Percentiles rank a stretch among this genome's conserved stretches.
phyloP scores from a whole-genome alignment of 2,113 vertebrate genomes.

The Sapayoa aenigma region DNA sequence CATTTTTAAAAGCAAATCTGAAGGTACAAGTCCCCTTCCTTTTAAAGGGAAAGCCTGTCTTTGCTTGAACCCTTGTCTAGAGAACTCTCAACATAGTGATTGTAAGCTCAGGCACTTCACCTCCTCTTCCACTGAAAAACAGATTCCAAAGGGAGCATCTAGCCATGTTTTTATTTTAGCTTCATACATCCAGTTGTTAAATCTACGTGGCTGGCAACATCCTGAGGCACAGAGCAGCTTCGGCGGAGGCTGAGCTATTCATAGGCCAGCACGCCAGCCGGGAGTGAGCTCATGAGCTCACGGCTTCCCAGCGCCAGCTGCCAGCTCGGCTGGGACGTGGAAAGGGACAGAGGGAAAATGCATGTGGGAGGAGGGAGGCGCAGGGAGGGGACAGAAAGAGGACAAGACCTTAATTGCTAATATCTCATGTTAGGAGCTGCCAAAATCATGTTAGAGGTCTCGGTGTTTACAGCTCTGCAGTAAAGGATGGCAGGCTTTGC shows the following conservation, averaged over 20 bases:
- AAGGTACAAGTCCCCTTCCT: background rate
- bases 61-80: background rate
- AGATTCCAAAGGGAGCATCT: background rate
- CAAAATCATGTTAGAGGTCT: background rate
- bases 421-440: background rate
- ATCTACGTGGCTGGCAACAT: background rate
- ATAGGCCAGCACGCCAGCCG: background rate
- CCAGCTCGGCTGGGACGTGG: background rate
- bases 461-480: background rate
- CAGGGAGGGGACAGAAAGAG: background rate
- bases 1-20: background rate
- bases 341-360: background rate
- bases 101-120: background rate
- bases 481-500: background rate
- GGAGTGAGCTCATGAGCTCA: background rate
- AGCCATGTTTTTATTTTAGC: background rate
- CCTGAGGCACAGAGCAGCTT: background rate
- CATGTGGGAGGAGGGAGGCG: background rate
- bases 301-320: conserved; percentile 2
- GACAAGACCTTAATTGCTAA: background rate
- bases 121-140: background rate
- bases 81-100: background rate
- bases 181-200: background rate
- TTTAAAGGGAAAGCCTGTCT: background rate
- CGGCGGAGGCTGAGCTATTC: background rate